Evolutionary conservation across 2,888 invertebrate genomes (phyloP), one percentile per base, ranked within the genome.

Genomic region (Dromius quadrimaculatus): DNA sequence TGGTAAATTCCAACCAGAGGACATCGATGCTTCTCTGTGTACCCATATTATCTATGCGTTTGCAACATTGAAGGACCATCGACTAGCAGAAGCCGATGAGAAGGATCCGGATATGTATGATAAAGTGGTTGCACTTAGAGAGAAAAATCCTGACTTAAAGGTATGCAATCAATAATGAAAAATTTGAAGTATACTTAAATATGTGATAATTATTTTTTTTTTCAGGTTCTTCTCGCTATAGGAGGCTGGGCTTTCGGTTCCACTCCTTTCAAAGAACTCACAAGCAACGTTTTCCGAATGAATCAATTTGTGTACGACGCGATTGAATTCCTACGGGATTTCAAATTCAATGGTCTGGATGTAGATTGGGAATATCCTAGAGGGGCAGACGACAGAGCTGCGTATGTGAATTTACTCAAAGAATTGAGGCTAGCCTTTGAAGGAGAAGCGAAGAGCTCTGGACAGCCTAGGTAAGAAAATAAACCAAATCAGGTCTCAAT

Each of bases 1-100:
- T 2, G 97, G 95, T 8, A 92, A 92, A 79, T 98, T 95, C 83
- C 88, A 87, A 72, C 96, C 97, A 0, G 94, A 95, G 76, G 91
- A 95, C 80, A 90, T 98, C 38, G 93, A 97, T 79, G 87, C 96
- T 0, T 88, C 87, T 9, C 89, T 97, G 0, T 98, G 98, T 82
- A 97, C 97, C 0, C 97, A 98, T 82, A 86, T 98, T 34, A 92
- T 98, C 71, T 98, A 95, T 80, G 95, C 98, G 1, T 98, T 98
- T 81, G 97, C 95, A 0, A 93, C 95, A 0, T 86, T 96, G 22
- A 93, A 93, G 79, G 93, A 95, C 74, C 90, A 94, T 82, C 90
- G 92, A 78, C 84, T 96, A 1, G 85, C 92, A 1, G 93, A 94
- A 80, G 90, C 89, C 2, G 90, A 88, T 70, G 92, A 92, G 5